Evolutionary conservation across 2,888 invertebrate species (phyloP).

Genomic region (Ectemnius continuus): DNA sequence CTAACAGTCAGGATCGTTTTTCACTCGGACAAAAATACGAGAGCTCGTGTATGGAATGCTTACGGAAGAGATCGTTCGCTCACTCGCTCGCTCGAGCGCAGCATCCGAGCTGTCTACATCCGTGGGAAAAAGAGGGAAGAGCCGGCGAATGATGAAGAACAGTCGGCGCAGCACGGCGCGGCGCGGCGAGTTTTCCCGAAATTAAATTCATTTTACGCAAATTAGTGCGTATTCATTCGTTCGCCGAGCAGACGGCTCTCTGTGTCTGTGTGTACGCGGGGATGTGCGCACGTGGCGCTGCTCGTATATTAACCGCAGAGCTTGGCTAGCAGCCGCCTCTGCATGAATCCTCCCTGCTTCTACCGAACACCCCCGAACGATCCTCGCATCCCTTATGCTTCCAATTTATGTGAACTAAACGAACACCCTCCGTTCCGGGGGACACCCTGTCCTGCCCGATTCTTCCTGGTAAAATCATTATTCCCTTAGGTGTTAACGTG

Average conservation of each 20-base stretch:
- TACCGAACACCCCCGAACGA: neutral
- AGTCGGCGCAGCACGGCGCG: conserved; percentile 31
- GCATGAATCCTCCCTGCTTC: neutral
- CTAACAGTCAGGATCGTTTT: too few species aligned
- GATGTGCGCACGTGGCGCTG: neutral
- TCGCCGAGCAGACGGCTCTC: conserved; percentile 15
- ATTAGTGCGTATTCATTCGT: conserved; percentile 54
- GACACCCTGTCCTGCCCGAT: too few species aligned
- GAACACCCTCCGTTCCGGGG: too few species aligned
- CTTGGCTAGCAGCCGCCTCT: neutral
- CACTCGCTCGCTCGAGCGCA: too few species aligned
- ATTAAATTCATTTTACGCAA: conserved; percentile 58
- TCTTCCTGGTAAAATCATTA: too few species aligned
- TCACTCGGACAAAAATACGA: too few species aligned
- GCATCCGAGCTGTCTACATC: too few species aligned
- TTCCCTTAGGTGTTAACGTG: too few species aligned
- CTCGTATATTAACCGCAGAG: conserved; percentile 29
- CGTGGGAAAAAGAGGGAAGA: neutral
- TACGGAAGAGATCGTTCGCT: too few species aligned
- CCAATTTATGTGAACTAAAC: neutral
- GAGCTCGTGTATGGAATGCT: too few species aligned
- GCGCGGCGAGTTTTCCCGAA: conserved; percentile 49
- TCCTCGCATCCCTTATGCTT: conserved; percentile 8
- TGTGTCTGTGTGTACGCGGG: too few species aligned
- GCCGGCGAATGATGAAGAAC: neutral